Base-by-base conservation (phyloP, 2,797 vertebrate genomes). In the Tiaroga cobitis region DNA sequence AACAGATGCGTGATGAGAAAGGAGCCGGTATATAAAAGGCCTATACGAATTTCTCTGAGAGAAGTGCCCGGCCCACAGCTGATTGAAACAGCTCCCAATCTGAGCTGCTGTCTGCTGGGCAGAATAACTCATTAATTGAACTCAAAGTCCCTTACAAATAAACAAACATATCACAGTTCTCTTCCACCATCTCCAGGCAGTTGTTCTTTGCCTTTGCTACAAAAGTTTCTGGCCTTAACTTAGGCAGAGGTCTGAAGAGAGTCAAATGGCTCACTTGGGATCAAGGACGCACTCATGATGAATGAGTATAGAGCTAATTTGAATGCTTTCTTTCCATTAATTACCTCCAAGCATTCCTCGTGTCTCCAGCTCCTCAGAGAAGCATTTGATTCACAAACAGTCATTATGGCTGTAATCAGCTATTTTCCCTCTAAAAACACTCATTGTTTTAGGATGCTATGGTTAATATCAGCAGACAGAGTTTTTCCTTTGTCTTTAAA, bases 91-190 rank as follows among this genome's bases (percentile, higher is more conserved):
- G 54, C 39, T 80, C 29, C 77, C 46, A 69, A 54, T 39, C 46
- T 56, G 24, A 81, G 68, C 76, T 19, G 26, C 59, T 74, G 59
- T 77, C 34, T 61, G 65, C 37, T 46, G 77, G 56, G 49, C 61
- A 61, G 54, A 89, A 83, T 77, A 80, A 81, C 80, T 75, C 63
- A 49, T 78, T 88, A 88, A 88, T 88, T 88, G 83, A 54, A 86
- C 18, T 32, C n/a, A 70, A 87, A 85, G 79, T 82, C 83, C 61
- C 68, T 39, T 77, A 39, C 80, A 74, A 80, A 89, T 80, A 84
- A 87, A 87, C 69, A 77, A 87, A 80, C 81, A 65, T 67, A 34
- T 80, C 41, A 16, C 63, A 70, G 49, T 84, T 54, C 43, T 73
- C 54, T 51, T 86, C 82, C 77, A 82, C 83, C 69, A 67, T 81